Evolutionary conservation across 1,140 invertebrate species (phyloP).

Genomic region (Sitophilus oryzae): DNA sequence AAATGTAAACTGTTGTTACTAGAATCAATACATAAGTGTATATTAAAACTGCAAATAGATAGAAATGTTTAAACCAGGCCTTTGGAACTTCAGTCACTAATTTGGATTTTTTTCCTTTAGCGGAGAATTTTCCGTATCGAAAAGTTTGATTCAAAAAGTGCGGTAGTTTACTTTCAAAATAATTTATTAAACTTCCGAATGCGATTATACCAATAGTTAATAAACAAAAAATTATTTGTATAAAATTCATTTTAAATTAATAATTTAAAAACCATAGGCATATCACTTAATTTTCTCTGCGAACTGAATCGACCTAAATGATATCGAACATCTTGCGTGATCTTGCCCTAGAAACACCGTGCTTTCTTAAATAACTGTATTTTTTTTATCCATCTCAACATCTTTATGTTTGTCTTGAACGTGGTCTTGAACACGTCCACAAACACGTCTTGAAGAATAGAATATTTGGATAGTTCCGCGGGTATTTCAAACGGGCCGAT

Average conservation of each 20-base stretch:
- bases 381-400: too few relatives aligned
- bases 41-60: constrained; percentile 54
- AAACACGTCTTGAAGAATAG: too few relatives aligned
- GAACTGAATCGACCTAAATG: too few relatives aligned
- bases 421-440: too few relatives aligned
- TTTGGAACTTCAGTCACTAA: constrained; percentile 63
- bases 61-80: constrained; percentile 70
- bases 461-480: too few relatives aligned
- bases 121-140: constrained; percentile 63
- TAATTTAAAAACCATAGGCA: too few relatives aligned
- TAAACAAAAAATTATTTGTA: constrained; percentile 29
- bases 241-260: constrained; percentile 29
- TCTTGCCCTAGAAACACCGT: too few relatives aligned
- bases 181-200: constrained; percentile 54
- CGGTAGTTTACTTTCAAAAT: constrained; percentile 58
- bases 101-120: constrained; percentile 46
- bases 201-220: constrained; percentile 43
- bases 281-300: too few relatives aligned
- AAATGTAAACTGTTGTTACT: constrained; percentile 48
- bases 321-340: too few relatives aligned
- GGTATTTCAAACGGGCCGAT: too few relatives aligned
- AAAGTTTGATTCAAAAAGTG: constrained; percentile 53
- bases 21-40: constrained; percentile 48
- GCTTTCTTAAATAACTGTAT: too few relatives aligned
- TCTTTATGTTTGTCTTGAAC: too few relatives aligned